Evolutionary conservation across 2,888 invertebrate genomes (phyloP), one percentile per base, ranked within the genome.

Genomic region (Cataglyphis altisquamis): DNA sequence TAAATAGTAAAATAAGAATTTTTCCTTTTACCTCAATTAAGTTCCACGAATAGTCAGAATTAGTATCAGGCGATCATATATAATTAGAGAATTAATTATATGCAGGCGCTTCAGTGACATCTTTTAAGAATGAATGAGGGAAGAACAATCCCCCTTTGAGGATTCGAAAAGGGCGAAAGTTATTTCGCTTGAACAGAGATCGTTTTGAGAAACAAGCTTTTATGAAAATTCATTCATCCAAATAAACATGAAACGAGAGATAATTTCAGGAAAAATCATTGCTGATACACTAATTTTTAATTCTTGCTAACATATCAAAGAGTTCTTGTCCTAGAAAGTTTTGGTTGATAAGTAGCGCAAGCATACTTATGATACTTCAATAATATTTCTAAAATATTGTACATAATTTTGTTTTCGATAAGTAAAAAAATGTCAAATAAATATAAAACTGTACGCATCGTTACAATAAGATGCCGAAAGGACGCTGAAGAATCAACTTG

Each of bases 211-310:
- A 36, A 18, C 29, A 12, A 41, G 39, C n/a, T 72, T 45, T 70
- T 41, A 10, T 21, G 21, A 70, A 78, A 78, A 15, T 78, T 70
- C 5, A 60, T 32, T 45, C 52, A 2, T 10, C 21, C 21, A 18
- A 3, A 25, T 52, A 36, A 60, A 60, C 15, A 18, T 6, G 32
- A 8, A 12, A 18, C 3, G 6, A 36, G 36, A 36, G 8, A n/a
- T 29, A 12, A 70, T 68, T 78, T 41, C 21, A 18, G 12, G 21
- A 3, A 57, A 48, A 68, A 21, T 32, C 32, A 25, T 32, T 18
- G 21, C 9, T 57, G 39, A 63, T 39, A 57, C 18, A 36, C 9
- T n/a, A 72, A 70, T 78, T 45, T 74, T 63, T 21, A 66, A 8
- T 75, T n/a, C 15, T 55, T 21, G 5, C 10, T 41, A n/a, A 55